Evolutionary conservation across 2,113 vertebrate genomes (phyloP).

Genomic region (Pseudorhombus dupliciocellatus): DNA sequence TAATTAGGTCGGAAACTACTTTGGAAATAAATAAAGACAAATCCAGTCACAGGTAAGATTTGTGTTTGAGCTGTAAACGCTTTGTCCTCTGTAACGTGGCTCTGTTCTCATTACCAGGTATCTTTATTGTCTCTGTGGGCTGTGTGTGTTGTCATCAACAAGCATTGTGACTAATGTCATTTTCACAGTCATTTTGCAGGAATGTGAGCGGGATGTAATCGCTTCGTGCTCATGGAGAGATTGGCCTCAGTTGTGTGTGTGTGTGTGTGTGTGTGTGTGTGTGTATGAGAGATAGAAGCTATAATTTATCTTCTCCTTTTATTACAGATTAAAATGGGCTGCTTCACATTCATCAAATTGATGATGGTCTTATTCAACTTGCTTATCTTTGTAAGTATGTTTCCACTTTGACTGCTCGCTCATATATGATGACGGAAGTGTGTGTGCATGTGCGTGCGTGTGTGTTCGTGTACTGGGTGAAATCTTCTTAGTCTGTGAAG

Average conservation of each 20-base stretch:
- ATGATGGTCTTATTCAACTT: constrained; percentile 91
- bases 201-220: constrained; percentile 32
- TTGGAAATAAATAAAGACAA: constrained; percentile 1
- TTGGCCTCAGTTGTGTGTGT: not conserved
- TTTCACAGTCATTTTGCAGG: constrained; percentile 41
- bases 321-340: constrained; percentile 86
- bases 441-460: not conserved
- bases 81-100: not conserved
- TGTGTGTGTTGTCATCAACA: constrained; percentile 34
- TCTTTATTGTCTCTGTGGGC: constrained; percentile 16
- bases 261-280: constrained; percentile 14
- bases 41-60: constrained; percentile 27
- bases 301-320: constrained; percentile 43
- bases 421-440: not conserved
- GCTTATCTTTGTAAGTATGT: constrained; percentile 89
- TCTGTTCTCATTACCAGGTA: not conserved
- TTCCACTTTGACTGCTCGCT: constrained; percentile 24
- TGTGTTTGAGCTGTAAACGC: not conserved
- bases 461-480: not conserved
- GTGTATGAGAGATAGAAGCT: constrained; percentile 18
- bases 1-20: not conserved
- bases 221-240: not conserved
- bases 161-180: constrained; percentile 34
- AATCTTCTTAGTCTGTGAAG: not conserved
- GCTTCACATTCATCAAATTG: constrained; percentile 87